These are phyloP conservation scores for Caenorhabditis afra DNA, from an alignment of 2,888 invertebrate genomes.

Conservation along the genomic window DNA sequence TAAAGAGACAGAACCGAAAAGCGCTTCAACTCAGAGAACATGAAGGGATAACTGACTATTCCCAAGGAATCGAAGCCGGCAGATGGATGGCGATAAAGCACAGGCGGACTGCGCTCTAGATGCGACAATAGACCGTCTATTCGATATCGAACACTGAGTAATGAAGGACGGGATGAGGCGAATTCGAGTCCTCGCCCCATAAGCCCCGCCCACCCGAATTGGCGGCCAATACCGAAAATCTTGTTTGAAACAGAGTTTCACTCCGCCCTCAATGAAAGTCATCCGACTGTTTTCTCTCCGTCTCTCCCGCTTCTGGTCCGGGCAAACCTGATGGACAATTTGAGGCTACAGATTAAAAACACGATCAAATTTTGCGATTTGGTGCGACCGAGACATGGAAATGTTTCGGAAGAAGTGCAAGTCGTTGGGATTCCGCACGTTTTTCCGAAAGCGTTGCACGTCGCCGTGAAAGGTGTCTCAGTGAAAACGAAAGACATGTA, in stretches of 20 bases:
- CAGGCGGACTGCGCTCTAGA: constrained; percentile 60
- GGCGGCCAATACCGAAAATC: constrained; percentile 56
- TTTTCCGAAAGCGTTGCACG: constrained; percentile 42
- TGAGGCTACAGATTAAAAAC: constrained; percentile 56
- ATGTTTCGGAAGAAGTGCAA: constrained; percentile 55
- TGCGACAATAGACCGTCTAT: constrained; percentile 61
- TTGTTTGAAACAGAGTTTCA: constrained; percentile 62
- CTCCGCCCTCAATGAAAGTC: constrained; percentile 61
- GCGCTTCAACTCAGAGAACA: constrained; percentile 64
- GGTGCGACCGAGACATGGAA: constrained; percentile 31
- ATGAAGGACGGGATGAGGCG: constrained; percentile 58
- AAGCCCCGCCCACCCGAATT: constrained; percentile 46
- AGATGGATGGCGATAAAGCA: constrained; percentile 59
- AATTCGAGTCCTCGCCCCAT: constrained; percentile 53
- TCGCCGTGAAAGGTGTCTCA: constrained; percentile 5
- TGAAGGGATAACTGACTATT: constrained; percentile 59
- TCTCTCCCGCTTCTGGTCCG: constrained; percentile 52
- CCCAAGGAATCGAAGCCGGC: constrained; percentile 54
- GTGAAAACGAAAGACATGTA: constrained; percentile 19
- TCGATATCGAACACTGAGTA: constrained; percentile 61
- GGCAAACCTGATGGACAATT: constrained; percentile 56
- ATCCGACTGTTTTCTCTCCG: constrained; percentile 54
- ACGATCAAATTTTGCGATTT: constrained; percentile 56
- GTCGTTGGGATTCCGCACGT: constrained; percentile 49
- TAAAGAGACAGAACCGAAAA: constrained; percentile 63